phyloP scores from a whole-genome alignment of 1,140 invertebrate genomes.

The Bombus pyrosoma region DNA sequence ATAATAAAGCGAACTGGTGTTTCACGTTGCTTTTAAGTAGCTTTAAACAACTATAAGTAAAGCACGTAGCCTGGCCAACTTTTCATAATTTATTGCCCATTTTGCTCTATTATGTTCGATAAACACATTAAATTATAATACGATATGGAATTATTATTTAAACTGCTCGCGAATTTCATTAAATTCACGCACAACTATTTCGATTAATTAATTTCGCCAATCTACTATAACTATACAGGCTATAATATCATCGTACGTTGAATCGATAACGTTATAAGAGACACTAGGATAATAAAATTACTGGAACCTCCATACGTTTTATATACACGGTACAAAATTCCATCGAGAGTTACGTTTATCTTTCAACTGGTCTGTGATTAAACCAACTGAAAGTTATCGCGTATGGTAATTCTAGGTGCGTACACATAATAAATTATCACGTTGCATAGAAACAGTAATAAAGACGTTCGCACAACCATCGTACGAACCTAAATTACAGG shows the following conservation, averaged over 20 bases:
- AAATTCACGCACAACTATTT: not conserved
- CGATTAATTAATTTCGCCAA: not conserved
- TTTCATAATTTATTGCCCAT: not conserved
- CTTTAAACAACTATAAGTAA: not conserved
- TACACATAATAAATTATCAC: not conserved
- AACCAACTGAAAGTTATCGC: not conserved
- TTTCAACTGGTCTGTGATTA: not conserved
- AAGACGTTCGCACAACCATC: constrained; percentile 1
- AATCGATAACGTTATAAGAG: not conserved
- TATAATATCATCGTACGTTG: not conserved
- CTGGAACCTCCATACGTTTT: not conserved
- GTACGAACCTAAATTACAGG: not conserved
- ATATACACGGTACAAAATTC: not conserved
- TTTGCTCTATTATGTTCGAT: not conserved
- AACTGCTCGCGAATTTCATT: not conserved
- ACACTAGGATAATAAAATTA: not conserved
- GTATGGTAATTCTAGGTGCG: not conserved
- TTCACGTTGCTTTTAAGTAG: no score
- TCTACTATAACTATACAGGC: not conserved
- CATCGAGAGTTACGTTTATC: not conserved
- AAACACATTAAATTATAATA: not conserved
- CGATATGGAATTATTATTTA: not conserved
- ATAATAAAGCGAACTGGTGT: no score
- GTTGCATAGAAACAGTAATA: not conserved
- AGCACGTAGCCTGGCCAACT: not conserved